A percentile compares a stretch with the other conserved stretches of the same genome.
Evolutionary conservation across 30 jellyfish, hydroid and myxozoan species (phyloP).

Genomic region (Nemopilema nomurai): DNA sequence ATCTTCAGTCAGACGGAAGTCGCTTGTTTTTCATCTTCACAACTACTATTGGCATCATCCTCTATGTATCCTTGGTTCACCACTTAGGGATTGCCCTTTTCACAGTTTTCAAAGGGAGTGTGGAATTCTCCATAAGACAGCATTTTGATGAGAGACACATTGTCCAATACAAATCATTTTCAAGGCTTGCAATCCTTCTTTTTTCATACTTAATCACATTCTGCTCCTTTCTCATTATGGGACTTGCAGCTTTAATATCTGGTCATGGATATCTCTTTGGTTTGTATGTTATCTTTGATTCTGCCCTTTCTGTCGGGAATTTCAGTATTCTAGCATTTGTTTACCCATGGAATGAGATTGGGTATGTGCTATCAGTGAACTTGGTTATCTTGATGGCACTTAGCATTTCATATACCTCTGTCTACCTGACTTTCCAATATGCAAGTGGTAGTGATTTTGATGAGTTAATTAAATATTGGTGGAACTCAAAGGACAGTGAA

Average conservation of each 20-base stretch:
- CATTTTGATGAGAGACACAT: not conserved
- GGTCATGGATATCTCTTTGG: conserved; percentile 73
- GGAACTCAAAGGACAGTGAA: conserved; percentile 4
- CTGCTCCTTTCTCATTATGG: conserved; percentile 22
- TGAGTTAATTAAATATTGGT: conserved; percentile 47
- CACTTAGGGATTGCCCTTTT: conserved; percentile 18
- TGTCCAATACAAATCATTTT: not conserved
- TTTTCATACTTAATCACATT: conserved; percentile 10
- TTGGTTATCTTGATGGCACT: conserved; percentile 47
- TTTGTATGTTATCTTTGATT: conserved; percentile 40
- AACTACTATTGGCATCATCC: conserved; percentile 33
- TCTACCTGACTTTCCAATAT: conserved; percentile 35
- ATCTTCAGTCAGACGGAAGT: conserved; percentile 32
- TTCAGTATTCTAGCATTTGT: conserved; percentile 30
- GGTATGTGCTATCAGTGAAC: conserved; percentile 46
- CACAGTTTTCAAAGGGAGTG: conserved; percentile 18
- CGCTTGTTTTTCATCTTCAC: conserved; percentile 54
- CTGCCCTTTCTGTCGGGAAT: conserved; percentile 54
- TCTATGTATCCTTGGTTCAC: conserved; percentile 54
- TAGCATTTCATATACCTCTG: conserved; percentile 35
- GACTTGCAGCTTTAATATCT: conserved; percentile 49
- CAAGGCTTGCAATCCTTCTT: conserved; percentile 27
- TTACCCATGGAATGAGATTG: conserved; percentile 63
- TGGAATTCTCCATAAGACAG: conserved; percentile 18
- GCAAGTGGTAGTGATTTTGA: conserved; percentile 51